These are phyloP conservation scores for Apogon hyalosoma DNA, from an alignment of 2,797 vertebrate genomes.

Conservation along the genomic window DNA sequence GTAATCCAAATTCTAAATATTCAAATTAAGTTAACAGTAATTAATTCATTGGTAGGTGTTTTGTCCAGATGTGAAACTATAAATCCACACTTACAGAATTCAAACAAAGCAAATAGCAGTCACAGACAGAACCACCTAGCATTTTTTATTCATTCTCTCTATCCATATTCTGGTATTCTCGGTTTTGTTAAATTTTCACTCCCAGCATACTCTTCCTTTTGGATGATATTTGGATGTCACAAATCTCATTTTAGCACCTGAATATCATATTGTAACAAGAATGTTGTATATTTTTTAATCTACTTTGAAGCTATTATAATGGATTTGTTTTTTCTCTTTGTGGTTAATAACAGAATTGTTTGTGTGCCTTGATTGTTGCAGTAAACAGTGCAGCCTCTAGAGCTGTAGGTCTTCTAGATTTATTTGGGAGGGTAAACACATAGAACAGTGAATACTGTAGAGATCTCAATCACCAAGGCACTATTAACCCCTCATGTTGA, in stretches of 20 bases:
- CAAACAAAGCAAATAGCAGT: too few species aligned
- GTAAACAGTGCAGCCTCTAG: conserved; percentile 11
- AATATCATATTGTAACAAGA: conserved; percentile 13
- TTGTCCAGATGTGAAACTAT: too few species aligned
- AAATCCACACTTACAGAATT: too few species aligned
- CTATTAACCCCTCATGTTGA: conserved; percentile 45
- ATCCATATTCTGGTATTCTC: too few species aligned
- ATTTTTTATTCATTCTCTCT: too few species aligned
- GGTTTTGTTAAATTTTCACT: background rate
- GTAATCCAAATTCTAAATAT: too few species aligned
- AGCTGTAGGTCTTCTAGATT: conserved; percentile 42
- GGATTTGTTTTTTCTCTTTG: conserved; percentile 11
- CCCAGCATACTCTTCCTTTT: background rate
- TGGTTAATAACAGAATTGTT: conserved; percentile 43
- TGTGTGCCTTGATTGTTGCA: conserved; percentile 19
- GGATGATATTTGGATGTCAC: background rate
- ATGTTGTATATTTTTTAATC: conserved; percentile 6
- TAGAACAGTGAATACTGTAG: conserved; percentile 7
- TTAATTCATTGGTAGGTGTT: too few species aligned
- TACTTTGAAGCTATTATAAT: conserved; percentile 6
- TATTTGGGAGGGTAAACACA: conserved; percentile 35
- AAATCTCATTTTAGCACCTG: conserved; percentile 3
- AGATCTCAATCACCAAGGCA: conserved; percentile 24
- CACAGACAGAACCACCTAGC: too few species aligned
- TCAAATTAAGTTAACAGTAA: too few species aligned